Evolutionary conservation across 2,797 vertebrate genomes (phyloP), one percentile per base, ranked within the genome.

Genomic region (Pachyuromys duprasi): DNA sequence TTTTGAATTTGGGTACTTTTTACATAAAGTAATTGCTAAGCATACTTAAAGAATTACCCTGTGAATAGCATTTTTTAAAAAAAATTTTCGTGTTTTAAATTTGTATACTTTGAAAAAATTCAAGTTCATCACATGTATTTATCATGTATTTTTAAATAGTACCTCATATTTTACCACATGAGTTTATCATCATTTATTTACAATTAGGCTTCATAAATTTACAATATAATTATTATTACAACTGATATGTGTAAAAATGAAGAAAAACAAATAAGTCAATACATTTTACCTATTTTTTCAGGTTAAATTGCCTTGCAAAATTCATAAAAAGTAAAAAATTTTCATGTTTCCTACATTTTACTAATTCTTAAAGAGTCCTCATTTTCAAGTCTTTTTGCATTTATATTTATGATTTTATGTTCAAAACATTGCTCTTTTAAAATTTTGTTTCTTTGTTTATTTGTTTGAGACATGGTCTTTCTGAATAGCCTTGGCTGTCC

Each of bases 181-280:
- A 3, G 2, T 84, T 26, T 88, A 36, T 14, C 20, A 65, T 26
- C 74, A 81, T 55, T 79, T 96, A 33, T 63, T 87, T 84, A 14
- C 36, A 74, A 24, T 90, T 80, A 92, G 2, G 84, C 42, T 69
- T 67, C 6, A 0, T 65, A 83, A 75, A 67, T 24, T 78, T 75
- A 87, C 20, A 39, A 28, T 92, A 96, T 63, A 75, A 74, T 67
- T 84, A 93, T 42, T 83, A n/a, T 42, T 60, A 60, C 4, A 76
- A 62, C 74, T 62, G 3, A 13, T 74, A 15, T 55, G 36, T 70
- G n/a, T 72, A 72, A 87, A 72, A 87, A 39, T 31, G 39, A 87
- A 70, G 6, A 70, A 84, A 69, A 57, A 17, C 22, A 72, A 72
- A 72, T 57, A 55, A 70, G 55, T 31, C n/a, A 87, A 20, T 67